Conservation (phyloP, 2,888 invertebrate genomes). For the Trichogramma evanescens region DNA sequence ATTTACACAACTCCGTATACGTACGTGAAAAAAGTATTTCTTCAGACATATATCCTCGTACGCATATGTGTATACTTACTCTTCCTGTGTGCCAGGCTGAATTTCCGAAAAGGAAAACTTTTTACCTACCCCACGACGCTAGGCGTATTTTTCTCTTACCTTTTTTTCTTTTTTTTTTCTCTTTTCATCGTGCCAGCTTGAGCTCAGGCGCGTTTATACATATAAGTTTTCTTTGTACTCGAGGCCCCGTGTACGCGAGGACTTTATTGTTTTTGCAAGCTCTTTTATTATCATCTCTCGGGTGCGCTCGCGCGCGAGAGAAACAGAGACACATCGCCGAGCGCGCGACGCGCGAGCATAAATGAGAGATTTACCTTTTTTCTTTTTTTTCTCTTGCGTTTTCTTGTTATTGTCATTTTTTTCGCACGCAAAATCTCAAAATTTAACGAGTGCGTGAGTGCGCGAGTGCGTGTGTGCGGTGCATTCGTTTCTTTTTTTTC, state of each 20-base stretch:
- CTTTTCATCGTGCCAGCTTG: neutral
- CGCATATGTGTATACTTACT: conserved; percentile 22
- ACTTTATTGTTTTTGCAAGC: no score
- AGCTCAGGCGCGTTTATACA: neutral
- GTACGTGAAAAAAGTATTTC: neutral
- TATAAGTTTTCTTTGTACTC: conserved; percentile 5
- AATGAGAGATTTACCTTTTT: no score
- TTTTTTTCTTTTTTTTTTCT: neutral
- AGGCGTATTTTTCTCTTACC: conserved; percentile 6
- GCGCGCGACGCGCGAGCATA: no score
- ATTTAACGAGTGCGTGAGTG: no score
- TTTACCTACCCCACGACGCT: neutral
- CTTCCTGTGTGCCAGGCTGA: conserved; percentile 18
- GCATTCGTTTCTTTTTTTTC: no score
- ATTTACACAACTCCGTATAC: conserved; percentile 15
- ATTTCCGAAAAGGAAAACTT: conserved; percentile 26
- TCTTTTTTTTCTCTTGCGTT: no score
- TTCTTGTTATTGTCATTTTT: no score
- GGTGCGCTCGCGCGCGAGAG: neutral
- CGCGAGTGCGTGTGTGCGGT: no score
- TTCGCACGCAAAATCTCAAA: no score
- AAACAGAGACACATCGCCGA: no score
- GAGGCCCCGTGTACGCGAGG: no score
- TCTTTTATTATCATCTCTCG: conserved; percentile 5
- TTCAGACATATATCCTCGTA: conserved; percentile 23